These are phyloP conservation scores for Tinamus major DNA, from an alignment of 2,797 vertebrate species.

Conservation along the genomic window DNA sequence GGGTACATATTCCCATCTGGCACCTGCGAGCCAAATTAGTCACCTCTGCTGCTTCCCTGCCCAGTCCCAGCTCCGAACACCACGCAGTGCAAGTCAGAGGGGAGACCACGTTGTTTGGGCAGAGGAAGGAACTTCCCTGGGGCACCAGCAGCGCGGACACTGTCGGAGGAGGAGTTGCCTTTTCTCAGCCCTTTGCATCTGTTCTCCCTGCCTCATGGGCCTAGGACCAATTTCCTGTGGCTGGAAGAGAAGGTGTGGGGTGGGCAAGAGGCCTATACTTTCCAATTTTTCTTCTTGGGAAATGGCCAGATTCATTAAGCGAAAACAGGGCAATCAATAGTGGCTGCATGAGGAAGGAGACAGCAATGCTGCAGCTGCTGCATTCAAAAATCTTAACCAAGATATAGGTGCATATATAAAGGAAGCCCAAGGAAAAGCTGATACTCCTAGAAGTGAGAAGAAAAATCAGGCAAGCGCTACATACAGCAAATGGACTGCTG, in stretches of 20 bases:
- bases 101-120: not conserved
- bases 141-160: not conserved
- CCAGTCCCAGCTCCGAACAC: not conserved
- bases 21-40: not conserved
- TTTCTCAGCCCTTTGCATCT: not conserved
- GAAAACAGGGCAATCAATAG: not conserved
- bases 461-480: not conserved
- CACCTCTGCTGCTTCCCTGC: not conserved
- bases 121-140: not conserved
- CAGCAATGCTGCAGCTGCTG: not conserved
- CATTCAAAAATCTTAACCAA: not conserved
- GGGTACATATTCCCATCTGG: not conserved
- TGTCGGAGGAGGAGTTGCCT: not conserved
- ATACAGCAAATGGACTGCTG: rapidly evolving
- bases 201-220: not conserved
- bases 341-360: not conserved
- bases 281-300: not conserved
- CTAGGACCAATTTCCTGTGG: rapidly evolving
- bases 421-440: not conserved
- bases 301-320: not conserved
- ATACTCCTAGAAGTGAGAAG: not conserved
- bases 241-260: not conserved
- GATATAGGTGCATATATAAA: rapidly evolving
- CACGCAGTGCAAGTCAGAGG: not conserved
- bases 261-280: rapidly evolving